Evolutionary conservation across 2,888 invertebrate genomes (phyloP).

Genomic region (Euphydryas editha): DNA sequence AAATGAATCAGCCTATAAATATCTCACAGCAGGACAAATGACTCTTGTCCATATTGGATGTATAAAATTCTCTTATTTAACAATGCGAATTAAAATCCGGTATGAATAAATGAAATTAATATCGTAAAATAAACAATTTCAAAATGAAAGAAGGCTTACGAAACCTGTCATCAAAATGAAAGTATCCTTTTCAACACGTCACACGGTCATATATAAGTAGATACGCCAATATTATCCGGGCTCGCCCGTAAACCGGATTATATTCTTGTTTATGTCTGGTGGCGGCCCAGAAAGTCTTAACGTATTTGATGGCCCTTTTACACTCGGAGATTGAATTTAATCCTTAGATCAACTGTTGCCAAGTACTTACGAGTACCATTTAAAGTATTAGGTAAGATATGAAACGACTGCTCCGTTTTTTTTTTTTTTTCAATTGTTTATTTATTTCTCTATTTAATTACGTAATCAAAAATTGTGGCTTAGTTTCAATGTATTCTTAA

Average conservation of each 20-base stretch:
- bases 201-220: neutral
- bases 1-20: too few relatives aligned
- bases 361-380: neutral
- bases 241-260: constrained; percentile 40
- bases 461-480: neutral
- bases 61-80: too few relatives aligned
- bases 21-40: too few relatives aligned
- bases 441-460: neutral
- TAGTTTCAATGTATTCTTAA: too few relatives aligned
- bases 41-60: too few relatives aligned
- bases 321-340: constrained; percentile 37
- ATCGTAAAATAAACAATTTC: neutral
- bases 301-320: constrained; percentile 41
- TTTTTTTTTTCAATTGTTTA: neutral
- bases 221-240: constrained; percentile 19
- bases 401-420: neutral
- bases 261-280: constrained; percentile 42
- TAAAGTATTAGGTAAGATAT: neutral
- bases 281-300: constrained; percentile 36
- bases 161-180: neutral
- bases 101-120: too few relatives aligned
- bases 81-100: too few relatives aligned
- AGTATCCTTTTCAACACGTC: neutral
- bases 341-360: constrained; percentile 13
- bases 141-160: neutral